Evolutionary conservation across 2,888 invertebrate species (phyloP).

Genomic region (Epinotia ramella): DNA sequence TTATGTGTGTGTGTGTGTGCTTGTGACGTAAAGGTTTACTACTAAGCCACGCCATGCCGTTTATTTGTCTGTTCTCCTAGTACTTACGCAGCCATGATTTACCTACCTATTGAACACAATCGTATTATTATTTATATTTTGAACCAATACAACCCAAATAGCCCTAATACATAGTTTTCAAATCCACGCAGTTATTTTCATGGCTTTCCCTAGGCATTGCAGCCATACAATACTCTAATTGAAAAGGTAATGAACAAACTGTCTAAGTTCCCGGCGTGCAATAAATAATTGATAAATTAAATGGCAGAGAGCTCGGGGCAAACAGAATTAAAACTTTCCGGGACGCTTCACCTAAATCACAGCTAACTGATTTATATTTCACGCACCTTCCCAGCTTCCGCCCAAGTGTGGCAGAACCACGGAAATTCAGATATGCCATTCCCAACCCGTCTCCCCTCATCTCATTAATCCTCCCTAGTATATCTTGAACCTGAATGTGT

Average conservation of each 20-base stretch:
- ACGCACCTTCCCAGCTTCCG: conserved; percentile 74
- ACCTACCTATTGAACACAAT: too few species aligned
- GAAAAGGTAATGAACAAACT: conserved; percentile 74
- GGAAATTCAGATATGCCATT: conserved; percentile 34
- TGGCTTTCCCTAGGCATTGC: background rate
- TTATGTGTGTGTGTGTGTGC: too few species aligned
- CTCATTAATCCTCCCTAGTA: background rate
- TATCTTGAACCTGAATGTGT: background rate
- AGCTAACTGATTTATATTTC: conserved; percentile 78
- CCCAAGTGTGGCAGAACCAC: conserved; percentile 48
- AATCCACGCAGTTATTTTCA: conserved; percentile 1
- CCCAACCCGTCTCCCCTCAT: background rate
- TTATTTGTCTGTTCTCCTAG: too few species aligned
- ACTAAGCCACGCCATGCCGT: too few species aligned
- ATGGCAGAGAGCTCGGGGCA: conserved; percentile 66
- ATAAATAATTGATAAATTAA: conserved; percentile 80
- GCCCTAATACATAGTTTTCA: background rate
- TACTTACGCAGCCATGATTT: too few species aligned
- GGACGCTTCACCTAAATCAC: conserved; percentile 77
- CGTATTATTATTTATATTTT: too few species aligned
- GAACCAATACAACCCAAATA: too few species aligned
- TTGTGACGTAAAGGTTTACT: too few species aligned
- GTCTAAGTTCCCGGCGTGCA: conserved; percentile 66
- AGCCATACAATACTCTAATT: conserved; percentile 59
- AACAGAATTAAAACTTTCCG: conserved; percentile 80